Evolutionary conservation across 2,113 vertebrate genomes (phyloP), one percentile per base, ranked within the genome.

Genomic region (Columbina picui): DNA sequence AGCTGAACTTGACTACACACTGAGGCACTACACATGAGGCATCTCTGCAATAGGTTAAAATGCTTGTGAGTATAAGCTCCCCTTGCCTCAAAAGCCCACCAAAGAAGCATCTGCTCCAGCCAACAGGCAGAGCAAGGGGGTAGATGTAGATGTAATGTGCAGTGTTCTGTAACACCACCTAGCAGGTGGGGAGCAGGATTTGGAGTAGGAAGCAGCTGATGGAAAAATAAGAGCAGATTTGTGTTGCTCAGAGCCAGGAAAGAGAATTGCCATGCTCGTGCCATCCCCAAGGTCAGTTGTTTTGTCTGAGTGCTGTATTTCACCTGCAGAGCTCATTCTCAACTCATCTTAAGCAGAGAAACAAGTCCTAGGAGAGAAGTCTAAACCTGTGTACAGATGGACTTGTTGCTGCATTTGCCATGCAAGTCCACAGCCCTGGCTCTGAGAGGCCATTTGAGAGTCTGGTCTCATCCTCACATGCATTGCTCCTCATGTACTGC

Each of bases 361-460:
- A 25, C 56, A 87, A 84, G 93, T 29, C 79, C 79, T 30, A 30
- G 69, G 68, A 27, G 13, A n/a, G 61, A 45, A 64, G 43, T 10
- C 68, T 86, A 89, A 30, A 34, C 22, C 64, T 63, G 14, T 81
- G 34, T 91, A 53, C 91, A 87, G 94, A 52, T 30, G 74, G 52
- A 6, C 23, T 78, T 13, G 0, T 21, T 50, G 77, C 34, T 84
- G 69, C 36, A 26, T 89, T 91, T 92, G 64, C 61, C 34, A 87
- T 82, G 89, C 86, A 49, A 60, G 38, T 43, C 89, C 89, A 84
- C 61, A 94, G 73, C 77, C 61, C 60, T 49, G 89, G 76, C 79
- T 94, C 78, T 19, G 19, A 45, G 76, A 76, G 67, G 50, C 84
- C 12, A 0, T 75, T 63, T 6, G 8, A 87, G 85, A 92, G 53